phyloP scores from a whole-genome alignment of 2,888 invertebrate genomes.

The Proisotoma minuta region DNA sequence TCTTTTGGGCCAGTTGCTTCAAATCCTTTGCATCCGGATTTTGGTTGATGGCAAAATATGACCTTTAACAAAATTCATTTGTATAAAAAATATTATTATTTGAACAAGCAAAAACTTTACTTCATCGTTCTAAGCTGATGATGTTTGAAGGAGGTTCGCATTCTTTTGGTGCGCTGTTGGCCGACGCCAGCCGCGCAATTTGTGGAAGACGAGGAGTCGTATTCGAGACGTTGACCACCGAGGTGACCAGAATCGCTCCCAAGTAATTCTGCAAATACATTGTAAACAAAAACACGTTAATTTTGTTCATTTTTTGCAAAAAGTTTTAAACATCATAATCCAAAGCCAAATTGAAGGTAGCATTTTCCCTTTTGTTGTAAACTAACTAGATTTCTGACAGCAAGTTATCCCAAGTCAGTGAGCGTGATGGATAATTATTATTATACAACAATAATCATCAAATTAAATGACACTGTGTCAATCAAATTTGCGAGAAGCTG shows the following conservation, averaged over 20 bases:
- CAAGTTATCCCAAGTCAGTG: background rate
- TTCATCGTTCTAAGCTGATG: constrained; percentile 99
- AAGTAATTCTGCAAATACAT: constrained; percentile 32
- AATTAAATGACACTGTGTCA: constrained; percentile 4
- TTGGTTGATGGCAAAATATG: too few species aligned
- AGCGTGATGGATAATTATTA: background rate
- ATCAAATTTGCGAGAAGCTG: background rate
- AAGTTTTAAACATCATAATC: too few species aligned
- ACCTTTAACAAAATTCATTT: too few species aligned
- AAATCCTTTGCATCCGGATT: constrained; percentile 98
- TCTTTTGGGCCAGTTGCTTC: constrained; percentile 96
- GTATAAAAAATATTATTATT: too few species aligned
- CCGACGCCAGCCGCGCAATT: constrained; percentile 64
- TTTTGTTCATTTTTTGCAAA: too few species aligned
- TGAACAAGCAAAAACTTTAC: constrained; percentile 93
- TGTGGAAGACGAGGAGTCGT: constrained; percentile 53
- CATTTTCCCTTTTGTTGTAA: too few species aligned
- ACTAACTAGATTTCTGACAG: background rate
- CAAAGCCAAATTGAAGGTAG: too few species aligned
- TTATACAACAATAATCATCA: background rate
- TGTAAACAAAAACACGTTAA: background rate
- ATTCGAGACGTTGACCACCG: constrained; percentile 56
- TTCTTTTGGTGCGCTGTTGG: constrained; percentile 78
- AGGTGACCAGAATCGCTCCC: constrained; percentile 57
- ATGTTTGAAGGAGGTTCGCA: constrained; percentile 99